Evolutionary conservation across 1,140 invertebrate genomes (phyloP), one percentile per base, ranked within the genome.

Genomic region (Druon quercuslanigerum): DNA sequence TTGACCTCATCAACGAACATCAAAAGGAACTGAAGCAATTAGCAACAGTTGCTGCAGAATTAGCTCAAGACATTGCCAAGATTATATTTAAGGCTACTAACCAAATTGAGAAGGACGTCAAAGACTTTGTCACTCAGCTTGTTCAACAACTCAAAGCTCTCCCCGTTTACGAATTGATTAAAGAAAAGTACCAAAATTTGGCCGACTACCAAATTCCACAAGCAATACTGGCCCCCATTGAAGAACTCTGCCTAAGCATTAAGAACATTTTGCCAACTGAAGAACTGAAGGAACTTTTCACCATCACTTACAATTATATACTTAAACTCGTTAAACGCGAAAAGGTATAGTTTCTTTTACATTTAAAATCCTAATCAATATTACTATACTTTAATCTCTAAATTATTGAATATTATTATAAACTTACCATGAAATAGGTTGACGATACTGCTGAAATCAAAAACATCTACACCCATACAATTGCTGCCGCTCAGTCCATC

Each of bases 11-110:
- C 57, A 93, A 94, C 56, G 88, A 92, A 75, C 92, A 94, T 84
- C 93, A 94, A 79, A 92, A 93, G 7, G 94, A 95, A 79, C 84
- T 96, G 4, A 93, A 96, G 75, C 93, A 94, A 77, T 87, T 95
- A 14, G 87, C 92, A 46, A 91, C 92, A 50, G 84, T 91, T 0
- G 80, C 94, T 4, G 90, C 92, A 1, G 93, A 94, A 77, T 83
- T 93, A 16, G 82, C 92, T 46, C 85, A 90, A 75, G 93, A 94
- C 60, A 33, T 94, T 0, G 92, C 88, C 7, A 92, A 93, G 74
- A 87, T 92, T 16, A 12, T 92, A 2, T 84, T 90, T 25, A 93
- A 93, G 82, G 80, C 90, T 2, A 79, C 90, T 14, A 87, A 89
- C 19, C 88, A 92, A 17, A 81, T 93, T 13, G 87, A 90, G 11